Conservation (phyloP, 1,140 invertebrate species). For the Drosophila orosa region DNA sequence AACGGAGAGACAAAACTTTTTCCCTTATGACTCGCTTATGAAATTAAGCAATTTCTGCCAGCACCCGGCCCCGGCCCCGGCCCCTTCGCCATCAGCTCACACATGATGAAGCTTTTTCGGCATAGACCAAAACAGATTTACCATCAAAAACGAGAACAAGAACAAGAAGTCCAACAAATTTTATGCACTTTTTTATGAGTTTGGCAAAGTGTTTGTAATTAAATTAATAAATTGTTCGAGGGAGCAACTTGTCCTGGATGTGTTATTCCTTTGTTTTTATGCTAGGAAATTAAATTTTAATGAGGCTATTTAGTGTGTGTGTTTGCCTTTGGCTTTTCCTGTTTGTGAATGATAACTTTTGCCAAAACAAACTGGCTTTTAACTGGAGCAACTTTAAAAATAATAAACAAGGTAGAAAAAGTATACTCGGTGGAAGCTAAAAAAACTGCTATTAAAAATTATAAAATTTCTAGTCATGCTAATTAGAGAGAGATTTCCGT, state of each 20-base stretch:
- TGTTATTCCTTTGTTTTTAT: constrained; percentile 43
- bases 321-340: constrained; percentile 25
- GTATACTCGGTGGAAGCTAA: neutral
- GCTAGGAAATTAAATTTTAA: constrained; percentile 62
- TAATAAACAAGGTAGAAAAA: constrained; percentile 8
- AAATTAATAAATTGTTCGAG: constrained; percentile 70
- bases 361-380: constrained; percentile 30
- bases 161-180: constrained; percentile 53
- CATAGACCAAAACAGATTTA: constrained; percentile 68
- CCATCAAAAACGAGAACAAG: constrained; percentile 35
- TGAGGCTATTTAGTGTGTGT: constrained; percentile 46
- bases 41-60: constrained; percentile 73
- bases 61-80: too few relatives aligned
- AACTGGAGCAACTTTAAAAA: constrained; percentile 20
- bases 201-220: constrained; percentile 72
- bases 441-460: neutral
- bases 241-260: constrained; percentile 26
- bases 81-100: constrained; percentile 12
- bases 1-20: constrained; percentile 60
- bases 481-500: neutral
- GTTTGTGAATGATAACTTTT: constrained; percentile 31
- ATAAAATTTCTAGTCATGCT: too few relatives aligned
- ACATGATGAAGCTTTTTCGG: constrained; percentile 60
- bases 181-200: constrained; percentile 77
- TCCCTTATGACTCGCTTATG: constrained; percentile 77